Base-by-base conservation (phyloP, 2,797 vertebrate genomes). In the Cossypha niveicapilla region DNA sequence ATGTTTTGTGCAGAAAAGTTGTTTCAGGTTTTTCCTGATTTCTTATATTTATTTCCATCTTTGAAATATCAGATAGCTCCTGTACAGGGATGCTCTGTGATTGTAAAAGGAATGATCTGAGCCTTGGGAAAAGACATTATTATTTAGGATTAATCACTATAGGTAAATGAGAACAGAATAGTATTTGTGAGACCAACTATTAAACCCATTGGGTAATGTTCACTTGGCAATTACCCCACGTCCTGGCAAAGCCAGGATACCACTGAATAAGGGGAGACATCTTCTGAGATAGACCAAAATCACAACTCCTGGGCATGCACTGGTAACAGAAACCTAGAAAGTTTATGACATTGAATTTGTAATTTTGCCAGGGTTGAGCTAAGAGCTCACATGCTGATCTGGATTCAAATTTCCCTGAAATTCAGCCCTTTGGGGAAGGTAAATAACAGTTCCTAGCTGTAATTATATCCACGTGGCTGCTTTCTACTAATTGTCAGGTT, bases 381-480 rank as follows among this genome's bases (percentile, higher is more conserved):
- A 82, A 95, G 75, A 85, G 86, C 76, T 83, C 44, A 67, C 41
- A 53, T 9, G 48, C 24, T 39, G 58, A 74, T 41, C 27, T 28
- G 42, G 53, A 61, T 74, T 92, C 77, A 70, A 63, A 70, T 80
- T 94, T 86, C 85, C 54, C 47, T 1, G 3, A 89, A 94, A 87
- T 70, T n/a, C 78, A 72, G 39, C 61, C 88, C 44, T 89, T 93
- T 83, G 66, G 87, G 88, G 75, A 92, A 90, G 54, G 68, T 77
- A 89, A 94, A 86, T 74, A 93, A 75, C 62, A 72, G 85, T 42
- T 85, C 67, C 74, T 63, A 85, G 81, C 82, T 75, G 56, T 91
- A 96, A 93, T 89, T 66, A 87, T 34, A 95, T 74, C 86, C 96
- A 94, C 35, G 75, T 90, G 95, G 81, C 81, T 88, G 68, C 90